Evolutionary conservation across 1,140 invertebrate species (phyloP).

Genomic region (Aradophagus sp.): DNA sequence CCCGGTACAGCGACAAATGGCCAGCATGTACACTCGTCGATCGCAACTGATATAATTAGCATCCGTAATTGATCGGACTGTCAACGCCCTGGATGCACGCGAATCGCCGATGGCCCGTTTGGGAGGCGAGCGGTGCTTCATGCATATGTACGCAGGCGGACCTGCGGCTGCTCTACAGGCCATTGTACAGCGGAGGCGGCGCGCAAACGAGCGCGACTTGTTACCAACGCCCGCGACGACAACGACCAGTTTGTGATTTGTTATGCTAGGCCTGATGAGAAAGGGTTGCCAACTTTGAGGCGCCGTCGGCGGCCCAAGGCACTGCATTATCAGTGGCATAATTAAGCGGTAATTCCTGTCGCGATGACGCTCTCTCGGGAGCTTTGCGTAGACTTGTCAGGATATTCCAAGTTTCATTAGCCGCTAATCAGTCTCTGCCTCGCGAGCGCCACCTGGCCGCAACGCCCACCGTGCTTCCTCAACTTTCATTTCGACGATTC

Average conservation of each 20-base stretch:
- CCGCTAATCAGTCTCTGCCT: conserved; percentile 57
- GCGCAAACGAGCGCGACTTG: conserved; percentile 9
- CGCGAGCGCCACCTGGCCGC: not conserved
- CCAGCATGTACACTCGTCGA: conserved; percentile 2
- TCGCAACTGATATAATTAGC: conserved; percentile 37
- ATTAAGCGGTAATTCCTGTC: conserved; percentile 61
- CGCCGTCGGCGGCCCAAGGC: conserved; percentile 4
- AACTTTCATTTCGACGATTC: not conserved
- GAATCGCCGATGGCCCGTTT: conserved; percentile 26
- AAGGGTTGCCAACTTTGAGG: conserved; percentile 28
- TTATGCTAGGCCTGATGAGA: conserved; percentile 33
- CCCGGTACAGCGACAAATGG: no score
- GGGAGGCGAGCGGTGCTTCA: conserved; percentile 1
- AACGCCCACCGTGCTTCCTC: not conserved
- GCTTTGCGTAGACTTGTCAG: conserved; percentile 56
- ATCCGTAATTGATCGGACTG: conserved; percentile 42
- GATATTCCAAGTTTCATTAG: conserved; percentile 66
- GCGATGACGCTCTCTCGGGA: conserved; percentile 35
- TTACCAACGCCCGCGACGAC: conserved; percentile 2
- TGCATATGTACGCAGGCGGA: conserved; percentile 17
- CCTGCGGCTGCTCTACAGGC: not conserved
- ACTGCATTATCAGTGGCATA: conserved; percentile 58
- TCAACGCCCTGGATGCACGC: conserved; percentile 24
- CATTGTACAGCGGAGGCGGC: conserved; percentile 5
- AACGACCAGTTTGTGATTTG: conserved; percentile 36